Evolutionary conservation across 2,888 invertebrate species (phyloP).

Genomic region (Drosophila pegasa): DNA sequence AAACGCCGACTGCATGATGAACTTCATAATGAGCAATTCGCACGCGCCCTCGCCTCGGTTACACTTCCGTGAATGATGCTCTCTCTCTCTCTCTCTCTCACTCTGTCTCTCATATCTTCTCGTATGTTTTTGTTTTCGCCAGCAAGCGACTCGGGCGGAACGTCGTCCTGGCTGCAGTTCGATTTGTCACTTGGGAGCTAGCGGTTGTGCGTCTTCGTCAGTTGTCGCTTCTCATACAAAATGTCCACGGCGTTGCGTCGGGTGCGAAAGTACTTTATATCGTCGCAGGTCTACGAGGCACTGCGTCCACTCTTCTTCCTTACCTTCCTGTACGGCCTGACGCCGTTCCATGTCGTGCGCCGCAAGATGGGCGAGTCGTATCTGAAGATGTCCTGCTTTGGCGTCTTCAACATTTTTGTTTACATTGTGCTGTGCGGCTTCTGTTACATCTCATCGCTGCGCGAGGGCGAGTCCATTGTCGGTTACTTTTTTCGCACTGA

Average conservation of each 20-base stretch:
- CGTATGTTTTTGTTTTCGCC: conserved; percentile 31
- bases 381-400: conserved; percentile 70
- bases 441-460: conserved; percentile 70
- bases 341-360: conserved; percentile 80
- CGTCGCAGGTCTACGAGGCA: conserved; percentile 82
- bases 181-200: conserved; percentile 42
- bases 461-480: conserved; percentile 81
- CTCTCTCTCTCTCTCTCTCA: conserved; percentile 5
- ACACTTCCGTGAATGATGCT: conserved; percentile 13
- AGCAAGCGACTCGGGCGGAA: not conserved
- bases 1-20: conserved; percentile 24
- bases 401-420: conserved; percentile 69
- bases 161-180: conserved; percentile 58
- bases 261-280: conserved; percentile 80
- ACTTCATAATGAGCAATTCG: conserved; percentile 53
- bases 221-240: conserved; percentile 12
- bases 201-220: conserved; percentile 38
- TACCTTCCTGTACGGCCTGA: conserved; percentile 81
- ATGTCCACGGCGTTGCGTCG: conserved; percentile 61
- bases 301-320: conserved; percentile 80
- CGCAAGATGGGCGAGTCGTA: conserved; percentile 74
- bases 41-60: conserved; percentile 35
- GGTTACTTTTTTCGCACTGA: conserved; percentile 83
- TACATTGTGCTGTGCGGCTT: conserved; percentile 69
- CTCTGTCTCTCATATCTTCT: not conserved